phyloP scores from a whole-genome alignment of 2,113 vertebrate species.

The Gila orcuttii region DNA sequence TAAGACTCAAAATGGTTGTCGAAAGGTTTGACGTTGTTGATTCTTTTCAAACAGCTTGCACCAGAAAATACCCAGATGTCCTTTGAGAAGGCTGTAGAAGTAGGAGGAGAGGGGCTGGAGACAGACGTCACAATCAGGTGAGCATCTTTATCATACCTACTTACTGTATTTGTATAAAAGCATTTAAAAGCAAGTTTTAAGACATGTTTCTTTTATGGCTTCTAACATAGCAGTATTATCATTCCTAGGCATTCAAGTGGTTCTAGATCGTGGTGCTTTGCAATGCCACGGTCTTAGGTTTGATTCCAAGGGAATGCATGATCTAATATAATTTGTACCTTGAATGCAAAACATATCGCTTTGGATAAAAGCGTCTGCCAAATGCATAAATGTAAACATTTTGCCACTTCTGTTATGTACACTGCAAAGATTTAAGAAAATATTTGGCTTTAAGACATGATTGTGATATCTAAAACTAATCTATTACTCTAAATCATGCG shows the following conservation, averaged over 20 bases:
- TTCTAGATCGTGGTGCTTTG: neutral
- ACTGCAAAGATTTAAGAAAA: neutral
- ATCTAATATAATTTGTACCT: neutral
- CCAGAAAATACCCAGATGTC: conserved; percentile 93
- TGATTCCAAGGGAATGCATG: neutral
- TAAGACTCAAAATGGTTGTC: neutral
- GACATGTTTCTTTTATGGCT: neutral
- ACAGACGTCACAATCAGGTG: conserved; percentile 89
- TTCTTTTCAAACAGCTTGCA: conserved; percentile 72
- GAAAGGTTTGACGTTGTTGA: conserved; percentile 16
- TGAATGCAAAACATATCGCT: neutral
- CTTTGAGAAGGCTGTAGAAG: conserved; percentile 87
- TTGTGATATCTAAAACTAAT: no score
- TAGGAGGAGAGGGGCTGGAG: conserved; percentile 83
- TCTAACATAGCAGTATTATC: neutral
- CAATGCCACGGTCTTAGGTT: neutral
- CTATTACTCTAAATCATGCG: no score
- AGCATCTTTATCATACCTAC: conserved; percentile 16
- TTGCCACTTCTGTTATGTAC: no score
- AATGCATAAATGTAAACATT: neutral
- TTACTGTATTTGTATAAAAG: neutral
- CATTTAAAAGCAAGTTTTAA: neutral
- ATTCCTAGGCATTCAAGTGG: neutral
- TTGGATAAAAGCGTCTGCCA: neutral
- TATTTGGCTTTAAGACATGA: neutral